Percentiles rank a stretch among this genome's conserved stretches.
These are phyloP conservation scores for Stratiomys singularior DNA, from an alignment of 2,888 invertebrate genomes.

Conservation along the genomic window DNA sequence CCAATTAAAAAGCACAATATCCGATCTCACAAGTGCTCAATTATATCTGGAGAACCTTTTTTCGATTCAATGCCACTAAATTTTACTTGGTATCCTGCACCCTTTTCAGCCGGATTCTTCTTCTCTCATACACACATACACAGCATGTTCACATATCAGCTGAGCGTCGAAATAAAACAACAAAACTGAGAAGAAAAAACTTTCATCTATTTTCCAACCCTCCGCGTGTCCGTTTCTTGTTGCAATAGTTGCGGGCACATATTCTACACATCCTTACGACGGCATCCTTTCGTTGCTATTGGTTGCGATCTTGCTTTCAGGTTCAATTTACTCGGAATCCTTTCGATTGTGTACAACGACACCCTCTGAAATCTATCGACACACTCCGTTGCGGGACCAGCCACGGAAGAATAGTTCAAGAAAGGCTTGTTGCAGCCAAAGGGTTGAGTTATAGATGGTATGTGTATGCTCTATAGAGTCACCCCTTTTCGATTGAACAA, in stretches of 20 bases:
- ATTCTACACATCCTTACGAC: neutral
- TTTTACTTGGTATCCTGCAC: neutral
- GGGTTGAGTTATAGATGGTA: neutral
- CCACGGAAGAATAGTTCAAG: neutral
- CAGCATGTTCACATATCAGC: too few relatives aligned
- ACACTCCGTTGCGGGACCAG: neutral
- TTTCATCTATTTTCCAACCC: neutral
- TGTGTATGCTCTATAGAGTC: neutral
- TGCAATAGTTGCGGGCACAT: constrained; percentile 17
- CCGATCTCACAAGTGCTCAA: constrained; percentile 46
- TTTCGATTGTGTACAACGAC: constrained; percentile 1
- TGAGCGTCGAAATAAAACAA: neutral
- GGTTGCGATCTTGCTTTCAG: constrained; percentile 16
- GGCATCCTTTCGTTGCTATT: neutral
- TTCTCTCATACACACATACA: neutral
- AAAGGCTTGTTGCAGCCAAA: neutral
- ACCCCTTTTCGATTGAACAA: constrained; percentile 30
- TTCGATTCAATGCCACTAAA: constrained; percentile 44
- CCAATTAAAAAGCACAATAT: constrained; percentile 47
- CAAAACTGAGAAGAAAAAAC: neutral
- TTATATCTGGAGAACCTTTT: constrained; percentile 46
- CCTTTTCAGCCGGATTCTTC: neutral
- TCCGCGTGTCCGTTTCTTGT: neutral
- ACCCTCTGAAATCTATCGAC: neutral
- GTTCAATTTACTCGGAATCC: constrained; percentile 13